Evolutionary conservation across 1,140 invertebrate genomes (phyloP).

Genomic region (Dendrolimus kikuchii): DNA sequence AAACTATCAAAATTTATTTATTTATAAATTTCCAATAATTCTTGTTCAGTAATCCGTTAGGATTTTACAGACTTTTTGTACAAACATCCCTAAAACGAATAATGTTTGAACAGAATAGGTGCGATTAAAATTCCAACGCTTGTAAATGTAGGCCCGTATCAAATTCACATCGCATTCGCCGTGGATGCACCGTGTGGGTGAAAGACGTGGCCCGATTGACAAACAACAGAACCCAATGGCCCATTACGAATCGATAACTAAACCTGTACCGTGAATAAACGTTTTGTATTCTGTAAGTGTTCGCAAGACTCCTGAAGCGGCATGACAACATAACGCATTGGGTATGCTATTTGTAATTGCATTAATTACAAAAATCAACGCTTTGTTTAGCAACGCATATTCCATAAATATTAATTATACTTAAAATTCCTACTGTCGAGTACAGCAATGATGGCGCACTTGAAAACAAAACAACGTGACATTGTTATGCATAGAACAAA

Average conservation of each 20-base stretch:
- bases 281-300: constrained; percentile 22
- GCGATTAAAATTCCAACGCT: constrained; percentile 42
- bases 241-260: constrained; percentile 34
- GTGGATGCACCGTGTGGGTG: constrained; percentile 28
- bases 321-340: constrained; percentile 17
- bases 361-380: constrained; percentile 12
- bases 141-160: constrained; percentile 27
- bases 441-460: constrained; percentile 31
- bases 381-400: constrained; percentile 8
- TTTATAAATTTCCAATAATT: too few species aligned
- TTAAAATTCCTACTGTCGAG: constrained; percentile 31
- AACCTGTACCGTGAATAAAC: constrained; percentile 26
- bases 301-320: constrained; percentile 18
- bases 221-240: constrained; percentile 26
- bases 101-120: background rate
- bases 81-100: too few species aligned
- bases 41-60: too few species aligned
- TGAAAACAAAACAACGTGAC: constrained; percentile 29
- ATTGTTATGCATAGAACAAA: constrained; percentile 51
- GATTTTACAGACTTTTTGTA: too few species aligned
- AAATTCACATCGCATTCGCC: constrained; percentile 42
- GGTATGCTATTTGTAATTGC: constrained; percentile 16
- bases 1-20: too few species aligned
- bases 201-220: constrained; percentile 40
- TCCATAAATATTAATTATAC: constrained; percentile 11